Evolutionary conservation across 2,888 invertebrate species (phyloP).

Genomic region (Ophion costatus): DNA sequence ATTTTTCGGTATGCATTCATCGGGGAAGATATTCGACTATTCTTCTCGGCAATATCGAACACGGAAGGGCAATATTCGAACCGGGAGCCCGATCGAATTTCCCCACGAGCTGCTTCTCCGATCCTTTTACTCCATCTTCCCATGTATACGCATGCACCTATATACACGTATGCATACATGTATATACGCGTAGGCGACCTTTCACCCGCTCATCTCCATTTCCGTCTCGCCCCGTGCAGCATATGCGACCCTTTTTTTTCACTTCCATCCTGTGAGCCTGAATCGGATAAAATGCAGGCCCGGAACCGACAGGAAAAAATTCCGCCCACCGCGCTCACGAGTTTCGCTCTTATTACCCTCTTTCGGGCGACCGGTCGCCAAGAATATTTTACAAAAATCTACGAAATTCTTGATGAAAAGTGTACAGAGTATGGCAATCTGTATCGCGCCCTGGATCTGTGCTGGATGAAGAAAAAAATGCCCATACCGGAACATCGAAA

Average conservation of each 20-base stretch:
- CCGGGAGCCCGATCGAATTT: constrained; percentile 40
- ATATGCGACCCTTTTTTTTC: constrained; percentile 22
- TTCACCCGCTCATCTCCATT: constrained; percentile 21
- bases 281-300: constrained; percentile 58
- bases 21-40: constrained; percentile 31
- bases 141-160: background rate
- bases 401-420: constrained; percentile 14
- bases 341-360: constrained; percentile 3
- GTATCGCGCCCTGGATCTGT: background rate
- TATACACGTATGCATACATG: background rate
- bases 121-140: constrained; percentile 14
- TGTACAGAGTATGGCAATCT: constrained; percentile 25
- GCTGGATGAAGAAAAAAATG: constrained; percentile 7
- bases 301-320: constrained; percentile 27
- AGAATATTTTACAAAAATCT: constrained; percentile 18
- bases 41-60: constrained; percentile 16
- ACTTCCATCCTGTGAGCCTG: constrained; percentile 47
- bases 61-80: constrained; percentile 47
- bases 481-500: background rate
- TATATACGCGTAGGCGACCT: background rate
- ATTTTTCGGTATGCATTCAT: background rate
- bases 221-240: constrained; percentile 9
- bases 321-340: background rate
- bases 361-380: background rate
- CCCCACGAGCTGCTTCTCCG: constrained; percentile 21